phyloP scores from a whole-genome alignment of 2,888 invertebrate species.

The Patella pellucida region DNA sequence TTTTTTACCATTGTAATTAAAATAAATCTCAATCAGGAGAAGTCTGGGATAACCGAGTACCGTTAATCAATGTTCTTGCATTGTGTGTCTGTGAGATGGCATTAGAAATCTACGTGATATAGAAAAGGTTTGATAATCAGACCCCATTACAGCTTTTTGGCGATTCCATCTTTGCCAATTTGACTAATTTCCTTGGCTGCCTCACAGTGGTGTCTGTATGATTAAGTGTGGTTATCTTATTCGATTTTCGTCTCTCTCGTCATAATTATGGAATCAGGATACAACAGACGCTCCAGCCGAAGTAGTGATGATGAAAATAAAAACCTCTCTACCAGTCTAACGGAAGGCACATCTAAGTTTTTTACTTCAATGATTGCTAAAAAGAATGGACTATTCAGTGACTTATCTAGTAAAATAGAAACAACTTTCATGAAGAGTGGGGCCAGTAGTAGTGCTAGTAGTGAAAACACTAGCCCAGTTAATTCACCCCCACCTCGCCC shows the following conservation, averaged over 20 bases:
- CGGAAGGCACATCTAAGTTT: constrained; percentile 63
- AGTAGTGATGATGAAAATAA: constrained; percentile 28
- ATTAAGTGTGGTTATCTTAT: not conserved
- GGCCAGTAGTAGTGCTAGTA: constrained; percentile 46
- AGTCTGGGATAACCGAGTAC: not conserved
- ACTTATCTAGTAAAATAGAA: constrained; percentile 66
- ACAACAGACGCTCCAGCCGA: constrained; percentile 7
- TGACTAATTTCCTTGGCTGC: not conserved
- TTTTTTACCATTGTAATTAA: no score
- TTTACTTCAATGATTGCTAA: constrained; percentile 64
- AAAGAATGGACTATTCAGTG: constrained; percentile 65
- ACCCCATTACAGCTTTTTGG: no score
- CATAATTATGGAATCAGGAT: not conserved
- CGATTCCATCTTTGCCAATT: not conserved
- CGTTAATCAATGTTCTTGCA: not conserved
- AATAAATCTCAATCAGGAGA: constrained; percentile 12
- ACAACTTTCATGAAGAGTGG: constrained; percentile 51
- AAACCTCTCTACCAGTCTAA: constrained; percentile 48
- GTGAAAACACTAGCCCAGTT: constrained; percentile 29
- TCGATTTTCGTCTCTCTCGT: not conserved
- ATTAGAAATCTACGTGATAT: constrained; percentile 3
- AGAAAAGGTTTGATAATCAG: not conserved
- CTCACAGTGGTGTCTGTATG: not conserved
- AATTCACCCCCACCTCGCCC: constrained; percentile 23
- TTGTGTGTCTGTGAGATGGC: constrained; percentile 1